These are phyloP conservation scores for Cetonia aurata DNA, from an alignment of 2,888 invertebrate species.

Conservation along the genomic window DNA sequence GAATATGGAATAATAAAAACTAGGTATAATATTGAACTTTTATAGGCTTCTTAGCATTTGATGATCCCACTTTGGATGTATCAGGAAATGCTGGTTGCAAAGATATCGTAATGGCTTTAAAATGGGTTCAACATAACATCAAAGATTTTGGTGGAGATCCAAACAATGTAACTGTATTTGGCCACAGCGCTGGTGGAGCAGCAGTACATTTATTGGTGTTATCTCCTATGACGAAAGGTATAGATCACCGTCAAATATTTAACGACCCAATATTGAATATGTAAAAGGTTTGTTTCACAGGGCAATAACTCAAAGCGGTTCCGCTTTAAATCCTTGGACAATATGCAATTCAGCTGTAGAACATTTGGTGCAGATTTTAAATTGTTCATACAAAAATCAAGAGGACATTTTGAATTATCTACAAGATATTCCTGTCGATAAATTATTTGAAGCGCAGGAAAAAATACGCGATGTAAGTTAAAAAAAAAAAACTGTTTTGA, in stretches of 20 bases:
- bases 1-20: neutral
- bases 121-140: constrained; percentile 37
- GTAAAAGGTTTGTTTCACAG: constrained; percentile 48
- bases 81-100: constrained; percentile 39
- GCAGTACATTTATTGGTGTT: constrained; percentile 26
- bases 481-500: too few relatives aligned
- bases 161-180: constrained; percentile 34
- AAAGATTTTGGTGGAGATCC: constrained; percentile 37
- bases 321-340: constrained; percentile 36
- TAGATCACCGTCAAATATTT: neutral
- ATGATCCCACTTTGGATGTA: constrained; percentile 15
- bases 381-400: constrained; percentile 20
- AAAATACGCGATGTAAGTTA: constrained; percentile 40
- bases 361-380: constrained; percentile 25
- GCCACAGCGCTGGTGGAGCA: constrained; percentile 37
- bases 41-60: constrained; percentile 26
- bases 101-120: constrained; percentile 32
- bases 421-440: constrained; percentile 38
- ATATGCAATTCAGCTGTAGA: constrained; percentile 1
- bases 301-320: constrained; percentile 48
- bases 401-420: constrained; percentile 22
- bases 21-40: neutral
- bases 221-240: constrained; percentile 34
- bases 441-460: constrained; percentile 36
- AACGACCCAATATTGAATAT: neutral